Evolutionary conservation across 2,888 invertebrate genomes (phyloP).

Genomic region (Macaria notata): DNA sequence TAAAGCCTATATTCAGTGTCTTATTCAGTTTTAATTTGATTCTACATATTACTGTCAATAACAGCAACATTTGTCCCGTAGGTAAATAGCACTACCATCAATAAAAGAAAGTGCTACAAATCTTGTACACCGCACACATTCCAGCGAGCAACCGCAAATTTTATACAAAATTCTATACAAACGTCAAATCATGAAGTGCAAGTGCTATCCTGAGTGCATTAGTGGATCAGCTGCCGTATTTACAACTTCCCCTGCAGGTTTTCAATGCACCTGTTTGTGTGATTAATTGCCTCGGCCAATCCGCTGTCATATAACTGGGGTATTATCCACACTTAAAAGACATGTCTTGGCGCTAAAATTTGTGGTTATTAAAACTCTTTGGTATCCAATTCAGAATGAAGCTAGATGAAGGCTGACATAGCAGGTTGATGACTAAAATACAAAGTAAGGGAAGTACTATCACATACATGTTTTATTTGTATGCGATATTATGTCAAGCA

Average conservation of each 20-base stretch:
- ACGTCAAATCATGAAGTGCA: slow-evolving; percentile 58
- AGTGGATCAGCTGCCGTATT: slow-evolving; percentile 65
- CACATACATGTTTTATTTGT: too few species aligned
- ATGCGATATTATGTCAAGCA: too few species aligned
- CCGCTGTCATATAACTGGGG: slow-evolving; percentile 63
- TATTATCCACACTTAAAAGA: slow-evolving; percentile 41
- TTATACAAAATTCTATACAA: slow-evolving; percentile 55
- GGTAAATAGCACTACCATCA: too few species aligned
- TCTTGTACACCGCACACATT: neutral
- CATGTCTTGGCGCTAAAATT: slow-evolving; percentile 9
- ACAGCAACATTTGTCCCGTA: too few species aligned
- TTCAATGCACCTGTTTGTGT: slow-evolving; percentile 69
- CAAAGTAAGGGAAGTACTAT: too few species aligned
- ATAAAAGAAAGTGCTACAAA: slow-evolving; percentile 22
- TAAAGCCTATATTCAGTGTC: too few species aligned
- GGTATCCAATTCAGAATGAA: too few species aligned
- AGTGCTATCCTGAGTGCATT: slow-evolving; percentile 37
- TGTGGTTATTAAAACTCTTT: too few species aligned
- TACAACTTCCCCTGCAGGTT: slow-evolving; percentile 49
- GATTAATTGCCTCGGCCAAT: slow-evolving; percentile 68
- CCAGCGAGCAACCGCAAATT: slow-evolving; percentile 24
- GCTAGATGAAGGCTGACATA: too few species aligned
- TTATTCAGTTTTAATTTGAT: too few species aligned
- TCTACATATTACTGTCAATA: too few species aligned
- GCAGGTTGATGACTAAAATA: too few species aligned